Conservation (phyloP, 2,113 vertebrate species). For the Thermophis baileyi region DNA sequence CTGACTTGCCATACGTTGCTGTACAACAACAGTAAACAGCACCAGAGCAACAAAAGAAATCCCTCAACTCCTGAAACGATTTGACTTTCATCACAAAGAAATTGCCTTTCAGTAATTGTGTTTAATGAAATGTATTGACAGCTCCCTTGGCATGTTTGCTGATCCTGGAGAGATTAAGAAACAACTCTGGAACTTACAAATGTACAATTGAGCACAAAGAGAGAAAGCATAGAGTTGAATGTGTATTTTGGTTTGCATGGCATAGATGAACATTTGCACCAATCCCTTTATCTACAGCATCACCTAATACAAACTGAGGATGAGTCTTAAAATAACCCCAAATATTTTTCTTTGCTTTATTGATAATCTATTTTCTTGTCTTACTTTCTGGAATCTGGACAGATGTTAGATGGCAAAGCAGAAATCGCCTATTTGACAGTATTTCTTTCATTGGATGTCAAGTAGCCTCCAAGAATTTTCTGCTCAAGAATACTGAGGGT, state of each 20-base stretch:
- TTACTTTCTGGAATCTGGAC: background rate
- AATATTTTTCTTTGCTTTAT: background rate
- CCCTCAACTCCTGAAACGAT: background rate
- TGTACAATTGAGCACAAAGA: background rate
- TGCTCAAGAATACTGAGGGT: background rate
- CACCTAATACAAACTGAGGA: background rate
- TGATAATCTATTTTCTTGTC: background rate
- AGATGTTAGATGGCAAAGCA: background rate
- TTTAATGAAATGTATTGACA: background rate
- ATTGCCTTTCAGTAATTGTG: slow-evolving; percentile 18
- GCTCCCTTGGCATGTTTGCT: background rate
- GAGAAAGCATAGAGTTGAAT: background rate
- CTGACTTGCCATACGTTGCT: background rate
- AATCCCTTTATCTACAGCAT: background rate
- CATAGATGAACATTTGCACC: background rate
- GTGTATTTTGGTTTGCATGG: background rate
- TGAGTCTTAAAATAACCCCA: background rate
- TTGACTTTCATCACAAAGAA: background rate
- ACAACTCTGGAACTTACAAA: background rate
- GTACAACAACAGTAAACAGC: background rate
- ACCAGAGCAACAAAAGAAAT: background rate
- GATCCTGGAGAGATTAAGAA: background rate
- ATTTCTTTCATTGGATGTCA: background rate
- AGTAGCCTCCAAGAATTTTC: background rate
- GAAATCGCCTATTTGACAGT: background rate